Conservation (phyloP, 2,797 vertebrate genomes). For the Silurus aristotelis region DNA sequence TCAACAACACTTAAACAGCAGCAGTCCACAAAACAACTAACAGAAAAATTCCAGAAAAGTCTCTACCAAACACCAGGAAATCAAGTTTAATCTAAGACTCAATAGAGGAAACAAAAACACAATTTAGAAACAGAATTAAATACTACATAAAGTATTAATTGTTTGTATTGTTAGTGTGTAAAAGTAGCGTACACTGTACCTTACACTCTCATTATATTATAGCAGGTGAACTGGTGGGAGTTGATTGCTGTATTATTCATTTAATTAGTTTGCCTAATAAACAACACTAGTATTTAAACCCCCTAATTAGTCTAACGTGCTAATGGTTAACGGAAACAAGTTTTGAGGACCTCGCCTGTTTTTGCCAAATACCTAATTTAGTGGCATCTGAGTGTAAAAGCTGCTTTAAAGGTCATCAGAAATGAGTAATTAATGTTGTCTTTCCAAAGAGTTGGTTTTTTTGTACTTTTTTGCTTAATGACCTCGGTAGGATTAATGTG, state of each 20-base stretch:
- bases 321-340: background rate
- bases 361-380: background rate
- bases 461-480: background rate
- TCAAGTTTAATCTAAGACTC: background rate
- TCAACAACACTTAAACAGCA: no score
- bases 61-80: no score
- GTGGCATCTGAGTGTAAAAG: background rate
- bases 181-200: background rate
- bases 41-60: no score
- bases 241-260: background rate
- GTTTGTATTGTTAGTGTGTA: background rate
- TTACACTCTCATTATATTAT: background rate
- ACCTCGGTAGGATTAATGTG: background rate
- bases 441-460: background rate
- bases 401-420: background rate
- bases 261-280: background rate
- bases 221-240: background rate
- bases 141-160: background rate
- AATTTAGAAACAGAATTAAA: background rate
- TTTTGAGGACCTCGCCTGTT: background rate
- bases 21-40: no score
- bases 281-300: background rate
- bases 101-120: background rate
- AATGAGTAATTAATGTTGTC: background rate
- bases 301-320: background rate